These are phyloP conservation scores for Brachionus koreanus DNA, from an alignment of 1,140 invertebrate genomes.

Conservation along the genomic window DNA sequence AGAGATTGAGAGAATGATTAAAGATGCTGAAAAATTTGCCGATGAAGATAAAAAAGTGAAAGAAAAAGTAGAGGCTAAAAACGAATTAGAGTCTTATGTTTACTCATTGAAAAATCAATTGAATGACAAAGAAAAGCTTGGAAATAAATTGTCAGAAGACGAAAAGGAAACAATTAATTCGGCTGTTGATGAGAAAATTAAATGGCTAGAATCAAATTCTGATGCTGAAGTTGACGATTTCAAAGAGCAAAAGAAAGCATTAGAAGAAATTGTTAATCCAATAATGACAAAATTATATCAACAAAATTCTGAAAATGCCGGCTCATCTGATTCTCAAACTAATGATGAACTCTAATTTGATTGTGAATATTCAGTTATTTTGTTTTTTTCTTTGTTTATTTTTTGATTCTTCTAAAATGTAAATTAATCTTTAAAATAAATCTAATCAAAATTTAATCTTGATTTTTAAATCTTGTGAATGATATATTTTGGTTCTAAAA, in stretches of 20 bases:
- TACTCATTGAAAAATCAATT: conserved; percentile 97
- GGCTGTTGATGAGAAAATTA: conserved; percentile 90
- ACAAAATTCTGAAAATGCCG: conserved; percentile 64
- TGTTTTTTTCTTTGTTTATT: neutral
- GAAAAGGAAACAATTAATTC: conserved; percentile 92
- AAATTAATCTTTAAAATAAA: neutral
- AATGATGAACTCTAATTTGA: conserved; percentile 9
- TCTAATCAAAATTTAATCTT: neutral
- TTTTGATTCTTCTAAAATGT: neutral
- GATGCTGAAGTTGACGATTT: conserved; percentile 89
- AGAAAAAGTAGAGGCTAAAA: conserved; percentile 86
- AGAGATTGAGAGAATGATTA: conserved; percentile 97
- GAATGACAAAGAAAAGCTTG: conserved; percentile 84
- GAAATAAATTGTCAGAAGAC: conserved; percentile 78
- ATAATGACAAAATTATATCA: conserved; percentile 92
- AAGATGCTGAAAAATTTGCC: conserved; percentile 94
- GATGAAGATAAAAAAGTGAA: conserved; percentile 97
- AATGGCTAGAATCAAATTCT: conserved; percentile 93
- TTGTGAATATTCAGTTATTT: neutral
- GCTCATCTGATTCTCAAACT: neutral
- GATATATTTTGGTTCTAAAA: too few species aligned
- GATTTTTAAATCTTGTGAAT: too few species aligned
- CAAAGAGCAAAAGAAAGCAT: conserved; percentile 92
- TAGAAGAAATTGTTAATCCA: conserved; percentile 90
- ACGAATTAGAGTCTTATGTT: conserved; percentile 85